Conservation (phyloP, 2,888 invertebrate genomes). For the Cataglyphis altisquamis region DNA sequence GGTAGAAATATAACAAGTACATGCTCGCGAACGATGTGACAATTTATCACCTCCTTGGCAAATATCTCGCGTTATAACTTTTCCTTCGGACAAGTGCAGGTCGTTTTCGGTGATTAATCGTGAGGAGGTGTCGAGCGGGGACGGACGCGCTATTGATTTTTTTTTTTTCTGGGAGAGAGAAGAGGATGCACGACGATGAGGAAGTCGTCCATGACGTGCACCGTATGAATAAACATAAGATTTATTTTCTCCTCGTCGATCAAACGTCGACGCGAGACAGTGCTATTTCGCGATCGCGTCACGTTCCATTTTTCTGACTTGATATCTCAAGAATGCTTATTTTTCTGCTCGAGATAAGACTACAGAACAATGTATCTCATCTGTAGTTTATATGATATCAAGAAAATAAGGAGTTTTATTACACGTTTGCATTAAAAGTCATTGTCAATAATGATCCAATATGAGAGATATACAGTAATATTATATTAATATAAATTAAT, state of each 20-base stretch:
- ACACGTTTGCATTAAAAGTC: background rate
- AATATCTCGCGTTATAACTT: background rate
- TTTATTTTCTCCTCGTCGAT: slow-evolving; percentile 31
- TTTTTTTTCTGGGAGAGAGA: background rate
- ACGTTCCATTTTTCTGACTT: background rate
- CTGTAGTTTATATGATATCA: background rate
- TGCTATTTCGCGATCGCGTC: slow-evolving; percentile 14
- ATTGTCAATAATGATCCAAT: background rate
- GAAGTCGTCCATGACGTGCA: background rate
- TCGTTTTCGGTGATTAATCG: slow-evolving; percentile 36
- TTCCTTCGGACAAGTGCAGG: slow-evolving; percentile 3
- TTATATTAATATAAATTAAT: background rate
- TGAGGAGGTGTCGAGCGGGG: background rate
- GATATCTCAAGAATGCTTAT: slow-evolving; percentile 1
- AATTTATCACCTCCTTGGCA: slow-evolving; percentile 20
- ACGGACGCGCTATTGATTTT: background rate
- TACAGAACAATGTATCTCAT: background rate
- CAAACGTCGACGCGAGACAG: slow-evolving; percentile 7
- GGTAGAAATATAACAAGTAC: slow-evolving; percentile 3
- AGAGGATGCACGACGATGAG: background rate
- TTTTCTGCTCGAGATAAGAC: background rate
- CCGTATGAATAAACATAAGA: slow-evolving; percentile 32
- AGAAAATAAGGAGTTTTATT: background rate
- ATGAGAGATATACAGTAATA: background rate
- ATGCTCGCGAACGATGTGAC: background rate